Evolutionary conservation across 2,888 invertebrate species (phyloP).

Genomic region (Zygothrica quintamaculata): DNA sequence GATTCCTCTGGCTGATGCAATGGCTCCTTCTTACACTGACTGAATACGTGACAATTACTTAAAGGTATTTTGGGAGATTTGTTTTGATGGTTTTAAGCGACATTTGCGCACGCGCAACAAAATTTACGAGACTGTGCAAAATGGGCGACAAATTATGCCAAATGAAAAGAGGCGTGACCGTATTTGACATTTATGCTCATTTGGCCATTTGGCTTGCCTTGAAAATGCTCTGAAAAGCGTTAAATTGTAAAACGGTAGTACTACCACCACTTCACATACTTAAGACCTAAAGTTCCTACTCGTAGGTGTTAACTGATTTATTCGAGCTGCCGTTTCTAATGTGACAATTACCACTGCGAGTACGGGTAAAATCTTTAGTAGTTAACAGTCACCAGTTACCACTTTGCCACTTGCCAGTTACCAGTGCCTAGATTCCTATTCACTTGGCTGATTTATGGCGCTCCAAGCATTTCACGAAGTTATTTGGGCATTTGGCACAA

Average conservation of each 20-base stretch:
- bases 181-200: constrained; percentile 69
- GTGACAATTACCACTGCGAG: constrained; percentile 66
- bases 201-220: constrained; percentile 34
- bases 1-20: not conserved
- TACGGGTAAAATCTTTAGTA: too few relatives aligned
- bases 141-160: constrained; percentile 78
- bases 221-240: constrained; percentile 44
- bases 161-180: constrained; percentile 74
- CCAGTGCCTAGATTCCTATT: constrained; percentile 56
- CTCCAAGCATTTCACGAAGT: constrained; percentile 67
- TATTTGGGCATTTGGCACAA: constrained; percentile 75
- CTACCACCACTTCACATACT: constrained; percentile 50
- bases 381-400: not conserved
- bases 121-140: constrained; percentile 69
- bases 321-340: constrained; percentile 74
- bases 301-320: constrained; percentile 72
- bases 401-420: constrained; percentile 37
- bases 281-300: not conserved
- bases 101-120: constrained; percentile 73
- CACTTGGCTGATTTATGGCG: constrained; percentile 75
- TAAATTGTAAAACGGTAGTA: constrained; percentile 60
- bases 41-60: constrained; percentile 29
- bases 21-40: not conserved
- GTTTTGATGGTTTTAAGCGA: constrained; percentile 22
- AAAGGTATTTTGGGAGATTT: not conserved